Base-by-base conservation (phyloP, 2,888 invertebrate genomes). In the Drosophila falleni region DNA sequence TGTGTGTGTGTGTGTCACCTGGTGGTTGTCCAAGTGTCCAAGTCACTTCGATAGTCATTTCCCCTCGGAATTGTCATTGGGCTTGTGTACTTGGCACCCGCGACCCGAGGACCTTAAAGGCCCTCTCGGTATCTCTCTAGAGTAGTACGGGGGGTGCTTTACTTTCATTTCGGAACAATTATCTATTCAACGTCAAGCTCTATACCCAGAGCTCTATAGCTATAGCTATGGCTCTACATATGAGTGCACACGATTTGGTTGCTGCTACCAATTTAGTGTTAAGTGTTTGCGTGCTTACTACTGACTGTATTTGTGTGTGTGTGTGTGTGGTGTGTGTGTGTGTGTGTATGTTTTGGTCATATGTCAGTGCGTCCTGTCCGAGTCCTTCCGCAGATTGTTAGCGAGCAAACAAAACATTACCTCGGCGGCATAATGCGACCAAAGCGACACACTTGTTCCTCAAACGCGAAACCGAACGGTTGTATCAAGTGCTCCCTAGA, bases 371-470 rank as follows among this genome's bases (percentile, higher is more conserved):
- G 83, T 90, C 74, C 87, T 75, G 80, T 74, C 55, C 69, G 54
- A 81, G 85, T 89, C 89, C 86, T 89, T 76, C 76, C 71, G 89
- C 89, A 89, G 89, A 89, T 87, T 87, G 89, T 89, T 89, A 89
- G 87, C 86, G 64, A 65, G 76, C 89, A 89, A 86, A 86, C 78
- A 89, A 81, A 89, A 86, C 87, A 89, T 86, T 86, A 88, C 76
- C 88, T 88, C 72, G 79, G 68, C 79, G 82, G 79, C 80, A 79
- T 80, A 69, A 75, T 74, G 78, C 77, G 79, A 60, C 59, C 62
- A 70, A 39, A 65, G 72, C 81, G 75, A 81, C 74, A 89, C 86
- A 87, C 86, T 87, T 87, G 89, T 89, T 89, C 80, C 80, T 77
- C 82, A 89, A 87, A 85, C 86, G 86, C 76, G 87, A 78, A 87